Conservation (phyloP, 2,888 invertebrate species). For the Priocnemis perturbator region DNA sequence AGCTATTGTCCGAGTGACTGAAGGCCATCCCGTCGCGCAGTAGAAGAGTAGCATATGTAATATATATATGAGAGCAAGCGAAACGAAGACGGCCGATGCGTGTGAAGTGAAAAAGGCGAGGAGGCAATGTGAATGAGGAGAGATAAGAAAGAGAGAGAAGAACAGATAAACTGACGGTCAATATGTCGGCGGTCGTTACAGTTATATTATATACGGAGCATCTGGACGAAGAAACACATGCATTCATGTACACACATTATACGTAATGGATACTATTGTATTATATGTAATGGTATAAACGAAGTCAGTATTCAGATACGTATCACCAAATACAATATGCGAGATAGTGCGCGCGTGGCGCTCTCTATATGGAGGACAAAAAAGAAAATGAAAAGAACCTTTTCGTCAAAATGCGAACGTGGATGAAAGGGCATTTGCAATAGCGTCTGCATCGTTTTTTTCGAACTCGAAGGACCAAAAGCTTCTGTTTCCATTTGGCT, state of each 20-base stretch:
- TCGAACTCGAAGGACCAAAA: slow-evolving; percentile 51
- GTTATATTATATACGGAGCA: slow-evolving; percentile 5
- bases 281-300: slow-evolving; percentile 68
- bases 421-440: slow-evolving; percentile 25
- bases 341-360: slow-evolving; percentile 56
- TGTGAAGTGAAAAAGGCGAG: neutral
- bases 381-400: slow-evolving; percentile 14
- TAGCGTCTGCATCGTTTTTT: slow-evolving; percentile 19
- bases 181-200: neutral
- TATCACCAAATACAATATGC: slow-evolving; percentile 72
- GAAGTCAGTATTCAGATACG: slow-evolving; percentile 72
- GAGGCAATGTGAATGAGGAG: neutral
- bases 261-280: slow-evolving; percentile 57
- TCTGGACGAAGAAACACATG: slow-evolving; percentile 6
- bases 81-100: slow-evolving; percentile 1
- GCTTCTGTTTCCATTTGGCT: slow-evolving; percentile 42
- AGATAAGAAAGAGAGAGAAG: too few species aligned
- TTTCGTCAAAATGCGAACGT: slow-evolving; percentile 23
- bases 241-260: slow-evolving; percentile 53
- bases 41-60: slow-evolving; percentile 75
- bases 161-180: neutral
- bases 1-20: slow-evolving; percentile 88
- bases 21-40: slow-evolving; percentile 74
- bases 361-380: slow-evolving; percentile 52
- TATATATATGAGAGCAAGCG: slow-evolving; percentile 58